Conservation (phyloP, 2,797 vertebrate species). For the Neosalanx taihuensis region DNA sequence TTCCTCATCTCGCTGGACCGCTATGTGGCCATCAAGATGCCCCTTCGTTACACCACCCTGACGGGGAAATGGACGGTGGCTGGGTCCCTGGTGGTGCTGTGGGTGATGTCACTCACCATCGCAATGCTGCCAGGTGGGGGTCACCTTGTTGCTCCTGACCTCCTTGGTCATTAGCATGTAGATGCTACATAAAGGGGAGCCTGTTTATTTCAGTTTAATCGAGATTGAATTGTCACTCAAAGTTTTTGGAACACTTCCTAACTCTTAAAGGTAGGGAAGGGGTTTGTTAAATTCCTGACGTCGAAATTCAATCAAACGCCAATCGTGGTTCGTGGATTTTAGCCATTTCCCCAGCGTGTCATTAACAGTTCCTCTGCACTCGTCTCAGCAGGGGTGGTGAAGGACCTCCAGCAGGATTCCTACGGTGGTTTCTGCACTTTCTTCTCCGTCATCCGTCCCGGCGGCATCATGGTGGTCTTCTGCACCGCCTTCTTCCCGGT, state of each 20-base stretch:
- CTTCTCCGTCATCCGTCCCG: conserved; percentile 77
- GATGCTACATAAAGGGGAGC: too few relatives aligned
- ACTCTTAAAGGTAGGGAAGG: neutral
- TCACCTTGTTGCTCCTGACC: neutral
- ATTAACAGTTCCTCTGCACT: neutral
- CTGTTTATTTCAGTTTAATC: too few relatives aligned
- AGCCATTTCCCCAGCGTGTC: too few relatives aligned
- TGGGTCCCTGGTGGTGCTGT: conserved; percentile 68
- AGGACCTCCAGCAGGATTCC: conserved; percentile 63
- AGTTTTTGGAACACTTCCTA: neutral
- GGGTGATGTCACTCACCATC: conserved; percentile 72
- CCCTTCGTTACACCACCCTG: conserved; percentile 79
- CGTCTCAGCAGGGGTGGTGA: conserved; percentile 60
- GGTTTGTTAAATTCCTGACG: neutral
- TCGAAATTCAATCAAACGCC: neutral
- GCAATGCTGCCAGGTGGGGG: conserved; percentile 81
- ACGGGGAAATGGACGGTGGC: conserved; percentile 64
- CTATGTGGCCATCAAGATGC: conserved; percentile 85
- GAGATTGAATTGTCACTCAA: neutral
- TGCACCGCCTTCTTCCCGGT: conserved; percentile 81
- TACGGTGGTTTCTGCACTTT: conserved; percentile 75
- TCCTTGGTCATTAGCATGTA: too few relatives aligned
- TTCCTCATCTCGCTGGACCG: conserved; percentile 86
- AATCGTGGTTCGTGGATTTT: neutral
- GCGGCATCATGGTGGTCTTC: conserved; percentile 75